Conservation (phyloP, 2,888 invertebrate genomes). For the Sarcophaga carnaria region DNA sequence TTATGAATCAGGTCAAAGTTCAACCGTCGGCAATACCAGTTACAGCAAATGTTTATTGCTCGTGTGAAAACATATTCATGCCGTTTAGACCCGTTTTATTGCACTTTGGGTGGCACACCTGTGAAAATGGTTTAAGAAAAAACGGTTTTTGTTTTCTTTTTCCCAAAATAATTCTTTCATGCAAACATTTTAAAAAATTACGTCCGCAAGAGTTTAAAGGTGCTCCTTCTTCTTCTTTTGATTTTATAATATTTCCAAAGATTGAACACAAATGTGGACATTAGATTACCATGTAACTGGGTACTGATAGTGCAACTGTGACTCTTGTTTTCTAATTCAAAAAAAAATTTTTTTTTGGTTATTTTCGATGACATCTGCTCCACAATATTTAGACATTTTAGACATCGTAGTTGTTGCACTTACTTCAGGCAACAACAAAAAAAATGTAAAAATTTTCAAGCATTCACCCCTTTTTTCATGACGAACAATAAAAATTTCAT, state of each 20-base stretch:
- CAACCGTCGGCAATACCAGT: neutral
- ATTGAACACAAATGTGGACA: slow-evolving; percentile 33
- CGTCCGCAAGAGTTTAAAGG: too few relatives aligned
- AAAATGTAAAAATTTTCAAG: slow-evolving; percentile 4
- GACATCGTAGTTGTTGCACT: slow-evolving; percentile 1
- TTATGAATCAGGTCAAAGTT: neutral
- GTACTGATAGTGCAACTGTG: neutral
- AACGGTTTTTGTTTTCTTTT: too few relatives aligned
- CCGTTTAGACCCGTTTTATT: slow-evolving; percentile 1
- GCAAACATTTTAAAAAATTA: too few relatives aligned
- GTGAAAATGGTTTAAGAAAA: too few relatives aligned
- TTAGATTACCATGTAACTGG: neutral
- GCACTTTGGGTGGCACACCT: neutral
- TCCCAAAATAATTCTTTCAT: too few relatives aligned
- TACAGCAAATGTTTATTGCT: slow-evolving; percentile 5
- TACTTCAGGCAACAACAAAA: neutral
- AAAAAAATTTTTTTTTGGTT: neutral
- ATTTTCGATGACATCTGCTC: slow-evolving; percentile 42
- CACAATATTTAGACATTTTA: slow-evolving; percentile 15
- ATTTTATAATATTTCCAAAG: slow-evolving; percentile 24
- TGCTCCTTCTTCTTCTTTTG: too few relatives aligned
- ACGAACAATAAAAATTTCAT: slow-evolving; percentile 7
- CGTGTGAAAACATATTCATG: neutral
- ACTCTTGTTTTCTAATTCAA: slow-evolving; percentile 3
- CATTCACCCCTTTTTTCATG: slow-evolving; percentile 47